Evolutionary conservation across 1,140 invertebrate genomes (phyloP).

Genomic region (Ladona fulva): DNA sequence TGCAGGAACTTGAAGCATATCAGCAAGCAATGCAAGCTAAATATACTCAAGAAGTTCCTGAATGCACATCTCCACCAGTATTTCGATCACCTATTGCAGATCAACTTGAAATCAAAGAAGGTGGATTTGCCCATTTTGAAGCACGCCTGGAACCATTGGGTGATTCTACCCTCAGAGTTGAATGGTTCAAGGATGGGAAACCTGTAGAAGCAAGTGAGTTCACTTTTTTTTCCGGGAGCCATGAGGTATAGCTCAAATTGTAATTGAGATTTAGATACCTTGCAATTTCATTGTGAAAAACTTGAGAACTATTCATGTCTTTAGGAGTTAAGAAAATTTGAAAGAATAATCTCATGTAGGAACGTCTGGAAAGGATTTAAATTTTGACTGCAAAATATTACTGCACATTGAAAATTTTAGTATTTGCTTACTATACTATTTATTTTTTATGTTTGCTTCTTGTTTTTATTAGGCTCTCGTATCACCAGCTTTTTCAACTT

Average conservation of each 20-base stretch:
- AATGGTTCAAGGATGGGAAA: slow-evolving; percentile 91
- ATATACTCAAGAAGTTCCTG: slow-evolving; percentile 64
- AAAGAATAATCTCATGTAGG: too few relatives aligned
- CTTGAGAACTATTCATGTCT: too few relatives aligned
- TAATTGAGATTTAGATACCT: too few relatives aligned
- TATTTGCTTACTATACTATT: background rate
- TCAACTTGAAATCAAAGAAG: slow-evolving; percentile 79
- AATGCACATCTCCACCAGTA: slow-evolving; percentile 69
- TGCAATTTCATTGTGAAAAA: too few relatives aligned
- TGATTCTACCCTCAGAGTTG: slow-evolving; percentile 82
- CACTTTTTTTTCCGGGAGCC: too few relatives aligned
- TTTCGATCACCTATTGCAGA: slow-evolving; percentile 90
- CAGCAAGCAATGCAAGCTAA: slow-evolving; percentile 63
- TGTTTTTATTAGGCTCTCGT: slow-evolving; percentile 54
- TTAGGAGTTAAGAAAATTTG: too few relatives aligned
- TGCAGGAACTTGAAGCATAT: slow-evolving; percentile 88
- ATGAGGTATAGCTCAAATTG: too few relatives aligned
- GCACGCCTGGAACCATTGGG: slow-evolving; percentile 87
- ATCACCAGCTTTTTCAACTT: slow-evolving; percentile 94
- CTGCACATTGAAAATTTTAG: too few relatives aligned
- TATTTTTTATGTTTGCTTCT: slow-evolving; percentile 11
- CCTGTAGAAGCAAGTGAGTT: slow-evolving; percentile 74
- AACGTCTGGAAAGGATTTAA: too few relatives aligned
- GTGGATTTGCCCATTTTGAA: slow-evolving; percentile 92
- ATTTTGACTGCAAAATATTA: too few relatives aligned